A percentile compares a stretch with the other conserved stretches of the same genome.
Evolutionary conservation across 2,888 invertebrate species (phyloP).

Genomic region (Timandra comae): DNA sequence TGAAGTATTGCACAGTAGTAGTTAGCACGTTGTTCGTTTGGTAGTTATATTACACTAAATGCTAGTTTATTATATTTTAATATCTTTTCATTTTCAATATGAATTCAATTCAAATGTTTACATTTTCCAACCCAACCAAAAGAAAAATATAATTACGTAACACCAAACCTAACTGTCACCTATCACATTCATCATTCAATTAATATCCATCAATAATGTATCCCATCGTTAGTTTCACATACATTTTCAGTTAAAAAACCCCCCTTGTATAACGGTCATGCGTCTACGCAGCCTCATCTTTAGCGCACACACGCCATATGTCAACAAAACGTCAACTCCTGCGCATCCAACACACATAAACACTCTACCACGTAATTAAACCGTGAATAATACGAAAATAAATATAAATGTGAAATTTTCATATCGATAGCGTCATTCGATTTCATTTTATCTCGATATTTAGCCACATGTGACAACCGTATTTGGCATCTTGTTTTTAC

Average conservation of each 20-base stretch:
- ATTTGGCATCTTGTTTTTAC: slow-evolving; percentile 70
- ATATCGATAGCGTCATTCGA: slow-evolving; percentile 35
- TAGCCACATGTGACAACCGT: slow-evolving; percentile 69
- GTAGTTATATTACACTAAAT: no score
- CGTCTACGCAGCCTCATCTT: slow-evolving; percentile 25
- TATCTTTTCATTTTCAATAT: no score
- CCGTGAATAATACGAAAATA: slow-evolving; percentile 35
- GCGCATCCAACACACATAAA: slow-evolving; percentile 27
- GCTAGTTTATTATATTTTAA: no score
- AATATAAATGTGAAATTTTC: slow-evolving; percentile 40
- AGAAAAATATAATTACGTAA: no score
- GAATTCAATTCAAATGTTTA: no score
- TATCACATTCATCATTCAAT: no score
- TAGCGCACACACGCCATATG: slow-evolving; percentile 41
- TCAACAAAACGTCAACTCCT: slow-evolving; percentile 37
- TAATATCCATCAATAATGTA: no score
- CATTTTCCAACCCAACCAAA: no score
- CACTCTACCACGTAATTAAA: not conserved
- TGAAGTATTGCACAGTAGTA: no score
- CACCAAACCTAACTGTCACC: no score
- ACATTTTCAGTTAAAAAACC: slow-evolving; percentile 23
- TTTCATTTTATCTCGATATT: slow-evolving; percentile 55
- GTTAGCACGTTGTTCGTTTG: no score
- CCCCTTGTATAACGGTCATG: slow-evolving; percentile 11
- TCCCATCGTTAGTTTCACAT: no score